Conservation (phyloP, 2,113 vertebrate genomes). For the Peromyscus leucopus region DNA sequence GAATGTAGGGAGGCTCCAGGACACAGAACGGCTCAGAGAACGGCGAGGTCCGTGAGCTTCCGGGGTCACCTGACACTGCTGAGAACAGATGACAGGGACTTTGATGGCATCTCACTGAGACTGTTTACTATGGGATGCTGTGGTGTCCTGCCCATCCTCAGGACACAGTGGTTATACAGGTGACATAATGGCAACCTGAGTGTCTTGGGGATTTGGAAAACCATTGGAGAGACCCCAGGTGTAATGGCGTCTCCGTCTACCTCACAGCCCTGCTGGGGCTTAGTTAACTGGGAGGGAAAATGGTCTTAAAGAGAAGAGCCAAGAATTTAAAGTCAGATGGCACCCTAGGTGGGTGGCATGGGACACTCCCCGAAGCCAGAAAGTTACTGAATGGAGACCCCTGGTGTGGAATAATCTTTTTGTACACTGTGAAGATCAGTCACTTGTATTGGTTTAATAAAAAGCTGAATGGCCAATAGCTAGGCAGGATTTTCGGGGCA, state of each 20-base stretch:
- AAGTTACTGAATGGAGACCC: neutral
- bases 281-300: neutral
- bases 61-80: neutral
- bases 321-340: neutral
- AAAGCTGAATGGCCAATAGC: neutral
- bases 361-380: neutral
- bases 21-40: neutral
- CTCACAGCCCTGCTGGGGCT: neutral
- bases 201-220: neutral
- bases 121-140: neutral
- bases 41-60: neutral
- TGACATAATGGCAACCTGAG: too few relatives aligned
- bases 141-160: neutral
- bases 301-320: neutral
- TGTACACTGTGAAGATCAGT: neutral
- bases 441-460: neutral
- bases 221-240: neutral
- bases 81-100: neutral
- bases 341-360: neutral
- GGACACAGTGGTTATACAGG: neutral
- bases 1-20: neutral
- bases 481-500: neutral
- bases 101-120: neutral
- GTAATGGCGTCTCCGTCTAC: neutral
- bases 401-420: neutral